A percentile compares a stretch with the other conserved stretches of the same genome.
phyloP scores from a whole-genome alignment of 2,113 vertebrate genomes.

The Alces alces region DNA sequence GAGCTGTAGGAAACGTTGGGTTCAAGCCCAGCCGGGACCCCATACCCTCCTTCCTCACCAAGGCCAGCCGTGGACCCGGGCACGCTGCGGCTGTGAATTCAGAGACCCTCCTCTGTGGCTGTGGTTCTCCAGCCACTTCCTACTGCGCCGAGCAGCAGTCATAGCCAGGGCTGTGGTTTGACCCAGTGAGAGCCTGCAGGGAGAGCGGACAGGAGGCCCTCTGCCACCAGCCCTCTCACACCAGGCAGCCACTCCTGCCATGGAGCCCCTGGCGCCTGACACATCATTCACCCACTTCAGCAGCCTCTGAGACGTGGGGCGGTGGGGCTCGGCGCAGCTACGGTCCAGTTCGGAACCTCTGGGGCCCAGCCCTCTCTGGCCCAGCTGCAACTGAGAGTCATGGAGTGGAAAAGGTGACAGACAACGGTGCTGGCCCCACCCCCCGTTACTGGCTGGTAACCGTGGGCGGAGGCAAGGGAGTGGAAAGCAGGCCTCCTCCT shows the following conservation, averaged over 20 bases:
- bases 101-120: background rate
- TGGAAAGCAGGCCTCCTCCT: background rate
- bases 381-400: background rate
- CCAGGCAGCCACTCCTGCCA: background rate
- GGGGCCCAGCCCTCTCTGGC: background rate
- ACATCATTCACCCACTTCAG: background rate
- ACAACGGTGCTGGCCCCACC: background rate
- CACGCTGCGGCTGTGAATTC: too few species aligned
- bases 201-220: background rate
- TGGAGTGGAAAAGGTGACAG: background rate
- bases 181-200: background rate
- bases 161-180: background rate
- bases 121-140: background rate
- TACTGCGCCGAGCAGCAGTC: background rate
- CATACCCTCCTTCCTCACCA: background rate
- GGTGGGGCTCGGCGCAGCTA: background rate
- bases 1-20: background rate
- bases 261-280: rapidly evolving
- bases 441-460: background rate
- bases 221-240: background rate
- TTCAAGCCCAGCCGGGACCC: background rate
- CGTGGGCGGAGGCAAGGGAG: too few species aligned
- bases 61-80: background rate
- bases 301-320: background rate
- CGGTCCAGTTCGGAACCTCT: background rate